Conservation (phyloP, 2,113 vertebrate species). For the Pogona vitticeps region DNA sequence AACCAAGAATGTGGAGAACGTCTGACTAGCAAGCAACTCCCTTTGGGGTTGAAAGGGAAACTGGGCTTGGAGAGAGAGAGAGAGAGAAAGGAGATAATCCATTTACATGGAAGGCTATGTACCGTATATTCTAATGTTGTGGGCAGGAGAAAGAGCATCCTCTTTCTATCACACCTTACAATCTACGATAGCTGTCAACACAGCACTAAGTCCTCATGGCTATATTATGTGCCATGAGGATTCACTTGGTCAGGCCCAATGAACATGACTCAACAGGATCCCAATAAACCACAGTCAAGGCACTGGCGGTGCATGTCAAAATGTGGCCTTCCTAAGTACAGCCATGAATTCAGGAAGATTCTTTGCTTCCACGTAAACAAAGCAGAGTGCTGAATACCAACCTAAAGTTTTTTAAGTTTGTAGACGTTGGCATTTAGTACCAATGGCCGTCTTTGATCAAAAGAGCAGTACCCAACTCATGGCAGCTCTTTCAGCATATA, state of each 20-base stretch:
- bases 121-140: background rate
- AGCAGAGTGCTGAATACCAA: background rate
- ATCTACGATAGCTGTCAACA: background rate
- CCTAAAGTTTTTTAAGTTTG: background rate
- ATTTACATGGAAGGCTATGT: background rate
- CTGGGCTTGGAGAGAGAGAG: background rate
- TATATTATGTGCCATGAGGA: background rate
- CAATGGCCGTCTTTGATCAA: background rate
- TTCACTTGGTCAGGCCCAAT: background rate
- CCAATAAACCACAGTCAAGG: background rate
- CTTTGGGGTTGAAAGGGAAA: background rate
- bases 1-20: too few relatives aligned
- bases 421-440: background rate
- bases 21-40: background rate
- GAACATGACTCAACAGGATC: background rate
- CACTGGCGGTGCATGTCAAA: background rate
- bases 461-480: background rate
- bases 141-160: too few relatives aligned
- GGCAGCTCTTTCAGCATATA: background rate
- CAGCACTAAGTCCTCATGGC: background rate
- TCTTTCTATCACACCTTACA: background rate
- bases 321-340: background rate
- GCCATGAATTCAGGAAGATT: background rate
- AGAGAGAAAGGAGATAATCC: background rate
- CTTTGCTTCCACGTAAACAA: background rate